phyloP scores from a whole-genome alignment of 2,888 invertebrate species.

The Drosophila mayaguana region DNA sequence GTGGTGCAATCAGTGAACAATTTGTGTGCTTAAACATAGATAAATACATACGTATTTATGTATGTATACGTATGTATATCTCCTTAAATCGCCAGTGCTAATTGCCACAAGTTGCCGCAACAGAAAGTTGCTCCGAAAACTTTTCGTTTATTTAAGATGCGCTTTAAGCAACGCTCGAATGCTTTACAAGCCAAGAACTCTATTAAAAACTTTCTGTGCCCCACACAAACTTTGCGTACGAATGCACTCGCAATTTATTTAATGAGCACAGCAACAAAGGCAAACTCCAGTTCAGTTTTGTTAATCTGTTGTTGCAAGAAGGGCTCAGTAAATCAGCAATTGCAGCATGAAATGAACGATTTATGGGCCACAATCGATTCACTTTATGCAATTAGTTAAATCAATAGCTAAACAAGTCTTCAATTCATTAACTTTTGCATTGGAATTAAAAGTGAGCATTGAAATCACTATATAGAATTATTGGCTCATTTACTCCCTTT shows the following conservation, averaged over 20 bases:
- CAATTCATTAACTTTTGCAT: background rate
- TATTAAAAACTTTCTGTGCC: conserved; percentile 63
- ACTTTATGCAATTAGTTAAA: background rate
- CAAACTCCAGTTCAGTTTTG: background rate
- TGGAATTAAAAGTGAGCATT: background rate
- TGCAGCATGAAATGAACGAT: background rate
- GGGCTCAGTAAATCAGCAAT: background rate
- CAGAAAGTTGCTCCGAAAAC: conserved; percentile 9
- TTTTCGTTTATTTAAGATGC: conserved; percentile 52
- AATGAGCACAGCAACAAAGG: conserved; percentile 56
- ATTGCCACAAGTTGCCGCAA: conserved; percentile 56
- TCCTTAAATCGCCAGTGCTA: conserved; percentile 31
- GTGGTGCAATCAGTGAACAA: conserved; percentile 29
- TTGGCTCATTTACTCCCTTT: background rate
- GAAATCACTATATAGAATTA: background rate
- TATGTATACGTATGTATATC: background rate
- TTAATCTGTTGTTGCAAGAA: background rate
- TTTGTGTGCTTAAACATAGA: conserved; percentile 12
- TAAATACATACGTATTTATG: background rate
- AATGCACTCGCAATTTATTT: conserved; percentile 31
- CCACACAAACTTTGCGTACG: conserved; percentile 19
- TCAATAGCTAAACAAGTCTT: background rate
- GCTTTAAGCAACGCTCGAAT: conserved; percentile 50
- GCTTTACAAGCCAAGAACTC: conserved; percentile 46
- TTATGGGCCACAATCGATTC: background rate